Conservation (phyloP, 2,888 invertebrate genomes). For the Argyra leucocephala region DNA sequence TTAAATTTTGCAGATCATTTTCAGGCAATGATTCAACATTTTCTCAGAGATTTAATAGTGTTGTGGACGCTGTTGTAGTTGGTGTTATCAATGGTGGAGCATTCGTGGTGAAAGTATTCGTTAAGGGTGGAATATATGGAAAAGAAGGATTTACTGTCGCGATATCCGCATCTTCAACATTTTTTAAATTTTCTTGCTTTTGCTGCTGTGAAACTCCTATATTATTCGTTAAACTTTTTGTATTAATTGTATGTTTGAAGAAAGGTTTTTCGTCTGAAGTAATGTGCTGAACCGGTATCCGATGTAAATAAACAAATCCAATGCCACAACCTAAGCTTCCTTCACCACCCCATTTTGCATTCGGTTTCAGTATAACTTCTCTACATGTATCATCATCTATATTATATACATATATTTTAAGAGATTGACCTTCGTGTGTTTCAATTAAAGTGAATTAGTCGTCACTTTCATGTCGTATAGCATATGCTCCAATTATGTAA, state of each 20-base stretch:
- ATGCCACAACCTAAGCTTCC: slow-evolving; percentile 99
- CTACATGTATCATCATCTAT: slow-evolving; percentile 84
- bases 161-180: slow-evolving; percentile 17
- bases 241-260: slow-evolving; percentile 22
- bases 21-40: too few species aligned
- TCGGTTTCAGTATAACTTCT: slow-evolving; percentile 86
- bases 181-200: slow-evolving; percentile 8
- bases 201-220: slow-evolving; percentile 9
- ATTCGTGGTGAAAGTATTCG: slow-evolving; percentile 34
- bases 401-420: slow-evolving; percentile 97
- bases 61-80: slow-evolving; percentile 18
- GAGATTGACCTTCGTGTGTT: slow-evolving; percentile 83
- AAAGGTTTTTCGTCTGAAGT: slow-evolving; percentile 28
- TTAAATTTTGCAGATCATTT: not conserved
- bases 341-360: slow-evolving; percentile 91
- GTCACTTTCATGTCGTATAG: slow-evolving; percentile 92
- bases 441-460: slow-evolving; percentile 95
- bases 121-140: slow-evolving; percentile 43
- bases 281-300: slow-evolving; percentile 76
- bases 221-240: not conserved
- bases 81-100: slow-evolving; percentile 13
- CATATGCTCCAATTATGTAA: slow-evolving; percentile 97
- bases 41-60: slow-evolving; percentile 19
- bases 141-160: slow-evolving; percentile 32
- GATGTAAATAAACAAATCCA: slow-evolving; percentile 95